Base-by-base conservation (phyloP, 23 tunicate species). In the Halocynthia roretzi region DNA sequence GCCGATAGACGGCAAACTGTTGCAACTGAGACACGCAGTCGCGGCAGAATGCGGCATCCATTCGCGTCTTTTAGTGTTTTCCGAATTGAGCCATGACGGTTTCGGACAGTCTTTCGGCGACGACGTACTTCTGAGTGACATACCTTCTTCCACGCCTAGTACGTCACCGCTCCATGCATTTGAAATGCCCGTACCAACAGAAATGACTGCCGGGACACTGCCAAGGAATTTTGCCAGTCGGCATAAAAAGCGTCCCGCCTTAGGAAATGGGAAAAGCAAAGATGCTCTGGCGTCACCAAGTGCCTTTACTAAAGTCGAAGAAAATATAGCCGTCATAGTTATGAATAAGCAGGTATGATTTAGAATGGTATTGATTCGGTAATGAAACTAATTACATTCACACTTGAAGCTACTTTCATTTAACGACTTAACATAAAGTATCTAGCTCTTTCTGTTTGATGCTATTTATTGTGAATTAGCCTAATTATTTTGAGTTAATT, bases 181-280 rank as follows among this genome's bases (percentile, higher is more conserved):
- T 81, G 97, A 91, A 67, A 81, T 91, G 87, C 97, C 97, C 6
- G 83, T 83, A 6, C 58, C 82, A 8, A 68, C 88, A 6, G 85
- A 91, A 64, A 81, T 91, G 83, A 91, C 90, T 5, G 90, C 97
- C 20, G 97, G 97, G 11, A 91, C 97, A 19, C 71, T 91, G 80
- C 97, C 97, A 20, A 76, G 97, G n/a, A 91, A 91, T 62, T 91
- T 85, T 60, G 84, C 86, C 6, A 85, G 90, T 56, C 77, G 63
- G 19, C 86, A 85, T 14, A 91, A 85, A 56, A 85, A 81, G 73
- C 65, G 95, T 8, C 72, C 81, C 9, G 76, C 67, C 18, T 67
- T 80, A 12, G 84, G 86, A 17, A 61, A 77, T 7, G 77, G 77
- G 54, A 76, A 60, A n/a, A 65, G 61, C 23, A 84, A 70, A 10